These are phyloP conservation scores for Sandelia bainsii DNA, from an alignment of 2,797 vertebrate genomes.

Conservation along the genomic window DNA sequence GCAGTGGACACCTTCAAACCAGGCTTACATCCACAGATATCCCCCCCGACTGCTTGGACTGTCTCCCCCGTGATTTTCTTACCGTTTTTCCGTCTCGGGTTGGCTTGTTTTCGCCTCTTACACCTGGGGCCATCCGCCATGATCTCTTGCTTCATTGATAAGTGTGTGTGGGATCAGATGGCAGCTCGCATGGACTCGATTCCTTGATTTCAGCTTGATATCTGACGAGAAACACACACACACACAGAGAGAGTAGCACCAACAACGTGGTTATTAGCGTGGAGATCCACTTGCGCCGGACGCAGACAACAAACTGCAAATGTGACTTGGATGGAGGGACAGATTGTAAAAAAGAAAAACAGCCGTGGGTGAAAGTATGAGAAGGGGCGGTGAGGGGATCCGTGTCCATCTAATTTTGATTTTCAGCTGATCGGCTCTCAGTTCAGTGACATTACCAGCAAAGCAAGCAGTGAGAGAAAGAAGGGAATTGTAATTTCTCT, in stretches of 20 bases:
- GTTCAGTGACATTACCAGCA: conserved; percentile 47
- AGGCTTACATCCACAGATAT: conserved; percentile 44
- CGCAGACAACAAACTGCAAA: conserved; percentile 53
- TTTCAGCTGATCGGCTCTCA: conserved; percentile 56
- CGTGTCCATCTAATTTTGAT: conserved; percentile 58
- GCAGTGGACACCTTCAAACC: conserved; percentile 57
- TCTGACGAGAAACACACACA: conserved; percentile 83
- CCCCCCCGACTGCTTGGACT: conserved; percentile 8
- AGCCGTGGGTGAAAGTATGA: conserved; percentile 50
- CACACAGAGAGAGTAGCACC: conserved; percentile 33
- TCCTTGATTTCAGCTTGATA: conserved; percentile 90
- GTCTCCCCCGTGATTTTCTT: conserved; percentile 83
- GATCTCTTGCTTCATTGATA: conserved; percentile 99
- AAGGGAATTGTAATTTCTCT: conserved; percentile 34
- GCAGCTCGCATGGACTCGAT: conserved; percentile 96
- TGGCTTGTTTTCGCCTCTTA: conserved; percentile 99
- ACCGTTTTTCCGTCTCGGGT: conserved; percentile 99
- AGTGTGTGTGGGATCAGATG: conserved; percentile 94
- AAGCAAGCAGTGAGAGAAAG: conserved; percentile 36
- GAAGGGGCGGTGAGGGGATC: conserved; percentile 34
- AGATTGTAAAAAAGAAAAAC: conserved; percentile 27
- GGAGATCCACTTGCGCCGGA: conserved; percentile 57
- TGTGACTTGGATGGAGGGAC: conserved; percentile 49
- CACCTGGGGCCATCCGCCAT: conserved; percentile 99
- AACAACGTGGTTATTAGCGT: conserved; percentile 78